Base-by-base conservation (phyloP, 30 jellyfish, hydroid and myxozoan genomes). In the Hydractinia echinata region DNA sequence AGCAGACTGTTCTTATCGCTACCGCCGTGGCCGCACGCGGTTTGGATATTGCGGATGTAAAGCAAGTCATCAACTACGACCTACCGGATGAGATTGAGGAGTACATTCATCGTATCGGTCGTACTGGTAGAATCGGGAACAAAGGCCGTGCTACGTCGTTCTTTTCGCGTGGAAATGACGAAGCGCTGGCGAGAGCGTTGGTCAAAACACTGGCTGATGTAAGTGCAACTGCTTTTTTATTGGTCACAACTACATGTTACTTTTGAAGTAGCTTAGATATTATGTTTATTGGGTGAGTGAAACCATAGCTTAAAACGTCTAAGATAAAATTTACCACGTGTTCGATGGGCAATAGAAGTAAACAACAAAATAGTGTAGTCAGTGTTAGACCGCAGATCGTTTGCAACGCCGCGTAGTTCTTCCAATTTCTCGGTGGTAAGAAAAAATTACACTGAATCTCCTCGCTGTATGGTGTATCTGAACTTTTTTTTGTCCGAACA, bases 21-120 rank as follows among this genome's bases (percentile, higher is more conserved):
- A 95, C 99, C 5, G 95, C 96, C 10, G 99, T 95, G 13, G 99
- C 99, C 16, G 99, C 99, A 11, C 91, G 99, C 16, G 99, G 99
- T 11, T 89, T 95, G 21, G 99, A 95, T 81, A 95, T 95, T 4
- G 96, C 94, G 55, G 96, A 84, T 86, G 99, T 95, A 11, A 90
- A 85, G 56, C 97, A 88, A 61, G 99, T 95, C 4, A 85, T 95
- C 81, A 95, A 95, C 69, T 95, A 83, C 69, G 99, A 95, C 66
- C 84, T 95, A 9, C 99, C 99, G 6, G 95, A 89, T 60, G 97
- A 89, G 53, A 77, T 88, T 1, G 96, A 95, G 48, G 99, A 95
- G 53, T 95, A 95, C 81, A 96, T 95, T 54, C 99, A 95, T 67
- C 79, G 97, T 54, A 95, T 95, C 66, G 99, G 99, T 6, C 92